Percentiles rank a stretch among this genome's conserved stretches.
Evolutionary conservation across 35 echinoderm and acorn worm genomes (phyloP).

Genomic region (Lytechinus pictus): DNA sequence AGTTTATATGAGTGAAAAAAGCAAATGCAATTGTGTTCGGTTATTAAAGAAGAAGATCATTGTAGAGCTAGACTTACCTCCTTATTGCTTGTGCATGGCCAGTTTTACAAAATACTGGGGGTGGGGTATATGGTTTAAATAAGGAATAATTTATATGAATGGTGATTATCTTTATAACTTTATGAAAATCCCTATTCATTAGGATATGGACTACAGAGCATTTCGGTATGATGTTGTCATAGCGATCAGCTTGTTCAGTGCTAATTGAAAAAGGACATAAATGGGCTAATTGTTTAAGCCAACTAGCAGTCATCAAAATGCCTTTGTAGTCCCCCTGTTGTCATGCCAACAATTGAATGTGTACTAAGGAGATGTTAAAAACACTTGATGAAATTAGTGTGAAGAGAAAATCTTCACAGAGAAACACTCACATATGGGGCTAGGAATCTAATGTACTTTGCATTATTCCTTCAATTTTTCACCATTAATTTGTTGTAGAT

Average conservation of each 20-base stretch:
- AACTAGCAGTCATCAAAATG: constrained; percentile 4
- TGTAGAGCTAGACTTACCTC: too few relatives aligned
- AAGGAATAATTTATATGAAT: too few relatives aligned
- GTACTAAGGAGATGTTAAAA: not conserved
- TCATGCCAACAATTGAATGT: not conserved
- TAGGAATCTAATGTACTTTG: not conserved
- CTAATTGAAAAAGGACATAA: not conserved
- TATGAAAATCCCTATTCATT: too few relatives aligned
- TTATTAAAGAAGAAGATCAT: too few relatives aligned
- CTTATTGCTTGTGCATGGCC: too few relatives aligned
- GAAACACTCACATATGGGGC: not conserved
- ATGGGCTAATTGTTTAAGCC: not conserved
- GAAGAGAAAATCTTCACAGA: not conserved
- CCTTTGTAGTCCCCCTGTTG: not conserved
- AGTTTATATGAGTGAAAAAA: too few relatives aligned
- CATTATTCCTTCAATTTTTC: not conserved
- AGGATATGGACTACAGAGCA: too few relatives aligned
- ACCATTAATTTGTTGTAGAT: not conserved
- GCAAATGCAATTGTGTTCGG: too few relatives aligned
- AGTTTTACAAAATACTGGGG: too few relatives aligned
- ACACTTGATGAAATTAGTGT: not conserved
- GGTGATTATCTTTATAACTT: too few relatives aligned
- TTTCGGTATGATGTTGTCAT: not conserved
- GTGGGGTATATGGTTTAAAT: too few relatives aligned
- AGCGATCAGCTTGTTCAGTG: not conserved